These are phyloP conservation scores for Dromococcyx pavoninus DNA, from an alignment of 2,797 vertebrate genomes.

Conservation along the genomic window DNA sequence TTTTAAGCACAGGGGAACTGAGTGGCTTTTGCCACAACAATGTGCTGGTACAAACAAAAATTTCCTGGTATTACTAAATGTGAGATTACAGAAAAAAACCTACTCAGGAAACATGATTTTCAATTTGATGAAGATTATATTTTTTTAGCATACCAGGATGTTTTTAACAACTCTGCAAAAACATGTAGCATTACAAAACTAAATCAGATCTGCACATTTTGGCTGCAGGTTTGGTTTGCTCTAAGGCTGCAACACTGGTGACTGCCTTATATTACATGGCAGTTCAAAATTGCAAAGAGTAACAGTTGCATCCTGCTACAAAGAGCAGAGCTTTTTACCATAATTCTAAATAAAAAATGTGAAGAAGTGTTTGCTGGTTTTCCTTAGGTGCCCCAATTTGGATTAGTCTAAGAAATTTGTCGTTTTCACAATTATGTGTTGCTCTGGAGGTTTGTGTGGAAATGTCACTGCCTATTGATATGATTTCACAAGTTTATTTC, in stretches of 20 bases:
- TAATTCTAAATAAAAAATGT: neutral
- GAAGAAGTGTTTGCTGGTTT: neutral
- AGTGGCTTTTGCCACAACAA: neutral
- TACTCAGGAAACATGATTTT: neutral
- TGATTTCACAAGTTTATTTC: neutral
- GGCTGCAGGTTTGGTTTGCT: neutral
- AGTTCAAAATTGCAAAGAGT: neutral
- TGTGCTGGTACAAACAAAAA: neutral
- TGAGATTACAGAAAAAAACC: neutral
- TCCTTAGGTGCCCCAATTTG: neutral
- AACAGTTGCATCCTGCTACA: neutral
- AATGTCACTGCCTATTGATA: neutral
- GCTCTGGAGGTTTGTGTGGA: neutral
- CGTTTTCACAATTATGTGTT: neutral
- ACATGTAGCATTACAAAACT: neutral
- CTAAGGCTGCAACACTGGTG: neutral
- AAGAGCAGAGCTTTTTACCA: neutral
- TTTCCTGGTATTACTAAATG: neutral
- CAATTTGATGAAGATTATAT: neutral
- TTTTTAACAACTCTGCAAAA: neutral
- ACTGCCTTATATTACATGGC: neutral
- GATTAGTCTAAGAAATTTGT: neutral
- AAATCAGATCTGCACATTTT: neutral
- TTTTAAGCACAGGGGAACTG: neutral
- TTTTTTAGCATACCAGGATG: neutral